Base-by-base conservation (phyloP, 2,113 vertebrate genomes). In the Petrocephalus zakoni region DNA sequence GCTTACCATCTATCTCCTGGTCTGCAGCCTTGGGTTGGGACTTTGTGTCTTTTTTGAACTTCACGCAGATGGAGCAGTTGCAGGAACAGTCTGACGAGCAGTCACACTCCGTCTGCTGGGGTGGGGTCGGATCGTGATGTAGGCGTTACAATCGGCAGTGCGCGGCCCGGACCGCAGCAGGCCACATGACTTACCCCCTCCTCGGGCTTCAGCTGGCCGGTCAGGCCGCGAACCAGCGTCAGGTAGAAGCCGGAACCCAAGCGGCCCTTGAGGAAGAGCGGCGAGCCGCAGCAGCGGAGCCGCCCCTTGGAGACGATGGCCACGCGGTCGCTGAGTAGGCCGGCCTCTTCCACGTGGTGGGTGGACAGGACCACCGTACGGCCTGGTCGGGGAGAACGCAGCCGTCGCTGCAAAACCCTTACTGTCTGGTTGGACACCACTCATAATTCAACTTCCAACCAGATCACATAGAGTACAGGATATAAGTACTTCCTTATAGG, bases 331-430 rank as follows among this genome's bases (percentile, higher is more conserved):
- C 98, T 98, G 9, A 99, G 96, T 88, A 99, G 96, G 92, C 99
- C 98, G 0, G 98, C 98, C 92, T 99, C 98, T 15, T 99, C 98
- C 98, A 99, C 99, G 92, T 99, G 98, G 88, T 99, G 98, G 0
- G 98, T 99, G 90, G 98, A 99, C 64, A 99, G 95, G 86, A 99
- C 97, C 89, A 99, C 97, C 0, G 98, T 99, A 87, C 97, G 97
- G 25, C 97, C 98, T 99, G 93, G 11, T 3, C 47, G 75, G 61
- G 4, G 29, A 56, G 55, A 56, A 56, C 17, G 5, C 55, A 56
- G 55, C 21, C 17, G 21, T 56, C 55, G 21, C 53, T 55, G 13
- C 53, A 17, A 55, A 55, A 55, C 15, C 53, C 53, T 17, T 55
- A 2, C 53, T 55, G 53, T 17, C 53, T 56, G 19, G 21, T 21